Evolutionary conservation across 1,140 invertebrate species (phyloP).

Genomic region (Babylonia areolata): DNA sequence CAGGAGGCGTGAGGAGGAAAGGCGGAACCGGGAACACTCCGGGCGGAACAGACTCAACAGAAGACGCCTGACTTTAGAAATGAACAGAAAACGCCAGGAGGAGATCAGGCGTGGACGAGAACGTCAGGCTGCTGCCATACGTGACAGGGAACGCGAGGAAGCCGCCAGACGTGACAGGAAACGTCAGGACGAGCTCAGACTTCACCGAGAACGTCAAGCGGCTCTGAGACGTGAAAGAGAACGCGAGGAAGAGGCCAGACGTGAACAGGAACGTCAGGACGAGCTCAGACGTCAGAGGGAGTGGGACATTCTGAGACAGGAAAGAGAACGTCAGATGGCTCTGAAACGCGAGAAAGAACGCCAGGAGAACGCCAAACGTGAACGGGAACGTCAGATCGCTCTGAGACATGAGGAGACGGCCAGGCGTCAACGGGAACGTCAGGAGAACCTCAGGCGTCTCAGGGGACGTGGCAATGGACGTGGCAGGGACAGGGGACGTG

Average conservation of each 20-base stretch:
- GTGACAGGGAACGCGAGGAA: not conserved
- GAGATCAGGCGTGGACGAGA: not conserved
- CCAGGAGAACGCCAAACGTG: not conserved
- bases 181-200: not conserved
- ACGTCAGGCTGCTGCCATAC: not conserved
- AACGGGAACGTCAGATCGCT: not conserved
- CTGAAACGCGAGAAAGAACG: not conserved
- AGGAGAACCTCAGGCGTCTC: not conserved
- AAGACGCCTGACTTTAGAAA: too few species aligned
- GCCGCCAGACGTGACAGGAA: not conserved
- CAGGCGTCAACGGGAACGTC: not conserved
- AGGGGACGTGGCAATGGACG: too few species aligned
- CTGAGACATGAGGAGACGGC: not conserved
- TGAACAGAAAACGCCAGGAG: not conserved
- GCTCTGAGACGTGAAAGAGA: not conserved
- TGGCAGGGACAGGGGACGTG: not conserved
- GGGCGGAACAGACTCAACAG: too few species aligned
- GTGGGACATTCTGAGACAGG: too few species aligned
- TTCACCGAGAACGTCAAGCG: not conserved
- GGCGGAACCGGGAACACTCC: not conserved
- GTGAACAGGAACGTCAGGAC: not conserved
- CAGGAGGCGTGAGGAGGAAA: too few species aligned
- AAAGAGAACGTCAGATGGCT: not conserved
- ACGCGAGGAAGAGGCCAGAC: not conserved
- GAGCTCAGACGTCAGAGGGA: not conserved